phyloP scores from a whole-genome alignment of 2,888 invertebrate species.

The Chloromyia formosa region DNA sequence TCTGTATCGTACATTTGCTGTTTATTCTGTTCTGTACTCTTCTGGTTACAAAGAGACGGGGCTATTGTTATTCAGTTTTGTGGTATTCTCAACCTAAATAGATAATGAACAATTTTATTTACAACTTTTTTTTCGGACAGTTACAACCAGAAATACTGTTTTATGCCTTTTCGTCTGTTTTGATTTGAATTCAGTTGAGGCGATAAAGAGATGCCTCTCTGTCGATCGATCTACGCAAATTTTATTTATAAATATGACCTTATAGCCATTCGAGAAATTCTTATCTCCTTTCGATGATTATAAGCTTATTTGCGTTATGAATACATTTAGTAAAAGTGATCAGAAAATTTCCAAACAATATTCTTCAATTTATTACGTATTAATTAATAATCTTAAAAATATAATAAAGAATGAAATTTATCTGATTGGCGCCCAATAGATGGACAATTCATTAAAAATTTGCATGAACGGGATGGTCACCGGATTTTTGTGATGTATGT shows the following conservation, averaged over 20 bases:
- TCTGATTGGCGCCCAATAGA: not conserved
- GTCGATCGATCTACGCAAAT: slow-evolving; percentile 42
- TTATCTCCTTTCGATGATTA: slow-evolving; percentile 30
- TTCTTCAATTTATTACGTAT: slow-evolving; percentile 25
- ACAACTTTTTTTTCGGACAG: not conserved
- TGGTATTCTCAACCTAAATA: slow-evolving; percentile 27
- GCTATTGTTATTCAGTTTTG: slow-evolving; percentile 16
- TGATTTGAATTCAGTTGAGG: not conserved
- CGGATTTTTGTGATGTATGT: too few species aligned
- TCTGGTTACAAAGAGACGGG: too few species aligned
- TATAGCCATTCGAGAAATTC: slow-evolving; percentile 34
- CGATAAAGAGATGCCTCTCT: slow-evolving; percentile 27
- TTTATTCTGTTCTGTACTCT: too few species aligned
- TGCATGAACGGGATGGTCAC: too few species aligned
- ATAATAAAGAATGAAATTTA: not conserved
- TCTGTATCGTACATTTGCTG: too few species aligned
- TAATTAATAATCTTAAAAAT: not conserved
- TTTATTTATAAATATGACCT: slow-evolving; percentile 41
- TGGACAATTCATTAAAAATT: too few species aligned
- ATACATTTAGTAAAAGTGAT: slow-evolving; percentile 17
- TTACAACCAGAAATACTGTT: too few species aligned
- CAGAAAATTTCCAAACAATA: slow-evolving; percentile 14
- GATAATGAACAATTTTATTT: slow-evolving; percentile 19
- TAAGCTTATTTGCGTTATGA: slow-evolving; percentile 37
- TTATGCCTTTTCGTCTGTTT: too few species aligned